Base-by-base conservation (phyloP, 2,888 invertebrate genomes). In the Diadegma fenestrale region DNA sequence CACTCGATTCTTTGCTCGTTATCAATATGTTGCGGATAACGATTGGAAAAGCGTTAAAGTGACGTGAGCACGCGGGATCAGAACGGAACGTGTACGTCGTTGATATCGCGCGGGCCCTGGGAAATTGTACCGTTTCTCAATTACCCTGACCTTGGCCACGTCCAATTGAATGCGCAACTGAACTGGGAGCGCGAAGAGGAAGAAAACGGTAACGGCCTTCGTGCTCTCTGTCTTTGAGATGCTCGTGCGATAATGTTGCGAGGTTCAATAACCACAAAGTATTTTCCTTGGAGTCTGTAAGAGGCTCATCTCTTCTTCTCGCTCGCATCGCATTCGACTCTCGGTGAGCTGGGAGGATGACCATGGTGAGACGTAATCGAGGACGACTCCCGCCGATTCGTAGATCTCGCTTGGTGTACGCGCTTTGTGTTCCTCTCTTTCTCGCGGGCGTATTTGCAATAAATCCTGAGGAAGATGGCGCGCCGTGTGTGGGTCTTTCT, bases 401-500 rank as follows among this genome's bases (percentile, higher is more conserved):
- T 82, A 54, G 75, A 68, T 64, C 45, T 58, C 64, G 75, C 48
- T 48, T 26, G 64, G 51, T 51, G 54, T 37, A 61, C n/a, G 37
- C 58, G 64, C 66, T 37, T 58, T 51, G 58, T 68, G 45, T 54
- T 51, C 37, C 68, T 30, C 54, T 22, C 69, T 43, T 72, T 64
- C 73, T 64, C 71, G 80, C 80, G 51, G 76, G 82, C 83, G 87
- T 87, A 87, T 84, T 82, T 84, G 85, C 85, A 87, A 89, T 88
- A 88, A 89, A 91, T 90, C 89, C 88, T 71, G 63, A 76, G 87
- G 43, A 61, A 58, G 66, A 71, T 71, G 41, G 61, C 61, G 26
- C 37, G 37, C 37, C 6, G 68, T 61, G 58, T 73, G 84, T 72
- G 68, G 54, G 66, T 61, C 51, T 66, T 58, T 14, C 43, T 45